A percentile compares a stretch with the other conserved stretches of the same genome.
Evolutionary conservation across 2,888 invertebrate genomes (phyloP).

Genomic region (Lepidocyrtoides sp.): DNA sequence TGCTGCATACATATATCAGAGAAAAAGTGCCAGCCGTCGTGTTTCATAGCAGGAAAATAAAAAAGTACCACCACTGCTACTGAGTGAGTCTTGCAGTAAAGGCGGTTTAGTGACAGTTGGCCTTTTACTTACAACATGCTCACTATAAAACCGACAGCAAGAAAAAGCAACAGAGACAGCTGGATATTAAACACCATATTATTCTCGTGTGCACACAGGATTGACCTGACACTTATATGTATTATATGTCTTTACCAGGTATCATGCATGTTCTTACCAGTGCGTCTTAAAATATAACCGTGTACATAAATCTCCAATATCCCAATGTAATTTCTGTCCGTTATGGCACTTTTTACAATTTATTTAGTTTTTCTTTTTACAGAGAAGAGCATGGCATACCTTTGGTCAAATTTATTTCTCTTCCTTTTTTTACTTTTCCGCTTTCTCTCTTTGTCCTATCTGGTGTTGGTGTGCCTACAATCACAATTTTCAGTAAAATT

Average conservation of each 20-base stretch:
- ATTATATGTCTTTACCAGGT: no score
- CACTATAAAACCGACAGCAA: slow-evolving; percentile 34
- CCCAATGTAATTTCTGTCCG: neutral
- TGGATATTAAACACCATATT: slow-evolving; percentile 53
- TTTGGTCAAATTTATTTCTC: slow-evolving; percentile 10
- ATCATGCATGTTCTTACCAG: no score
- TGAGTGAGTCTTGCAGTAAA: neutral
- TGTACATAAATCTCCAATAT: slow-evolving; percentile 29
- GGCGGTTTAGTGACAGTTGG: slow-evolving; percentile 73
- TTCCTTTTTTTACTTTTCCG: neutral
- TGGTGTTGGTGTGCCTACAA: neutral
- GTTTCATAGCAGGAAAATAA: neutral
- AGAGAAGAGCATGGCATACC: neutral
- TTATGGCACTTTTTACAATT: slow-evolving; percentile 46
- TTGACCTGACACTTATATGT: slow-evolving; percentile 5
- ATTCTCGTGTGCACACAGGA: neutral
- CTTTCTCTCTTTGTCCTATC: neutral
- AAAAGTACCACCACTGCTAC: neutral
- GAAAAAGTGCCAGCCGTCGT: neutral
- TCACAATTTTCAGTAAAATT: no score
- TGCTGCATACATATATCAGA: no score
- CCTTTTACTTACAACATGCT: slow-evolving; percentile 47
- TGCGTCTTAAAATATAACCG: neutral
- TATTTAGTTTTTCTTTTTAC: slow-evolving; percentile 22
- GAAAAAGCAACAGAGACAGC: slow-evolving; percentile 67